Evolutionary conservation across 2,888 invertebrate species (phyloP), one percentile per base, ranked within the genome.

Genomic region (Prostheceraeus crozeri): DNA sequence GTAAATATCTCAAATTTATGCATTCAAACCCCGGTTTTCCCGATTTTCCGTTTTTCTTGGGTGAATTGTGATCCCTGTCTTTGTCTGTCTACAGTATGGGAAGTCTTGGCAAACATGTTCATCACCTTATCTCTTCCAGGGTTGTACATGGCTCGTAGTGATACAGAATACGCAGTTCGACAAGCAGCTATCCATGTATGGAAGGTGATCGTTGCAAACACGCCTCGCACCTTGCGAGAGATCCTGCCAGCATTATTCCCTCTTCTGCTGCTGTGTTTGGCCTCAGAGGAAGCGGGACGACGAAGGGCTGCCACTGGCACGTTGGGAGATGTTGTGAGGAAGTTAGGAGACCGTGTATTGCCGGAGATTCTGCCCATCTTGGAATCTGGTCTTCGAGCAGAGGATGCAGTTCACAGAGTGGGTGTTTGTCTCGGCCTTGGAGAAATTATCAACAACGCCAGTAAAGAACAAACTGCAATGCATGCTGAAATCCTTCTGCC

Each of bases 191-290:
- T 94, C 59, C 98, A 98, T 76, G 96, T 98, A 0, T 98, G 98
- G 98, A 98, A 98, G 81, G 89, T 96, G 66, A 91, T 98, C 1
- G 96, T 98, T 1, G 88, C 93, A 1, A 96, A 98, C 75, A 98
- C 96, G 0, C 96, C 96, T 0, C 83, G 90, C 73, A 96, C 96
- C 0, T 80, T 98, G 45, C 82, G 90, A 63, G 96, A 96, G 81
- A 94, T 98, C 70, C 80, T 98, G 65, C 89, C 91, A 3, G 90
- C 91, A 0, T 79, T 98, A 46, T 98, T 98, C 78, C 83, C 86
- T 11, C 80, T 96, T 54, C 79, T 98, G 63, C 80, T 98, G 57
- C 89, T 91, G 53, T 93, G 93, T 77, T 81, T 98, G 66, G 94
- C 96, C 1, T 91, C 90, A 72, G 88, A 89, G 53, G 91, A 90